Percentiles rank a stretch among this genome's conserved stretches.
Conservation (phyloP, 2,113 vertebrate genomes). For the Poeciliopsis retropinna region DNA sequence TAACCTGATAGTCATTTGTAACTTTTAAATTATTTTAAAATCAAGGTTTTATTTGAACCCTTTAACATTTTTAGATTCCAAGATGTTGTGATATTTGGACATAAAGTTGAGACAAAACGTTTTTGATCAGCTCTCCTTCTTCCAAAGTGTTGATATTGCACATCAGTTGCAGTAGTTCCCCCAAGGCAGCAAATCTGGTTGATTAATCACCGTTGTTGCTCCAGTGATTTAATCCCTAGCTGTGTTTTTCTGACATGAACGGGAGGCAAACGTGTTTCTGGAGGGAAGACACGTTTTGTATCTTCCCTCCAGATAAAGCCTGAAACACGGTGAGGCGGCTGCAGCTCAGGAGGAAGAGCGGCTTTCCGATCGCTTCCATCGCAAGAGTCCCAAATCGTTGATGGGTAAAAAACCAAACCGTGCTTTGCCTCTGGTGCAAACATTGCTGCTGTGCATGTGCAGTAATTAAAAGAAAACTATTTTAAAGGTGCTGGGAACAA, state of each 20-base stretch:
- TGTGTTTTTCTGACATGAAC: constrained; percentile 53
- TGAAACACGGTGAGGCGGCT: constrained; percentile 8
- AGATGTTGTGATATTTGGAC: neutral
- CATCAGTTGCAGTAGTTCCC: constrained; percentile 27
- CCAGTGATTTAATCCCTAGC: constrained; percentile 57
- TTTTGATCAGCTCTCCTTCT: constrained; percentile 43
- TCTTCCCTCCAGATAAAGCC: constrained; percentile 18
- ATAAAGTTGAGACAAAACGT: constrained; percentile 8
- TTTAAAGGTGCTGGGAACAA: too few species aligned
- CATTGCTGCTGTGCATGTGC: neutral
- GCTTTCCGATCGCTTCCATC: neutral
- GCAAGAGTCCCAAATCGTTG: neutral
- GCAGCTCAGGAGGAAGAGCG: constrained; percentile 1
- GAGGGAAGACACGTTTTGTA: constrained; percentile 28
- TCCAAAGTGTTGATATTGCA: constrained; percentile 3
- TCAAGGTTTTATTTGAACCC: neutral
- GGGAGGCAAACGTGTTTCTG: constrained; percentile 56
- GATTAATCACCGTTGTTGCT: constrained; percentile 47
- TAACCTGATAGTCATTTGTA: too few species aligned
- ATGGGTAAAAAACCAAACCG: neutral
- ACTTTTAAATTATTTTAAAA: neutral
- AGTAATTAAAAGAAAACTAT: neutral
- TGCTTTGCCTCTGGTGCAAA: neutral
- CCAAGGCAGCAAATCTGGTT: constrained; percentile 49
- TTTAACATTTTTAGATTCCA: neutral